These are phyloP conservation scores for Julus scanicus DNA, from an alignment of 2,888 invertebrate genomes.

Conservation along the genomic window DNA sequence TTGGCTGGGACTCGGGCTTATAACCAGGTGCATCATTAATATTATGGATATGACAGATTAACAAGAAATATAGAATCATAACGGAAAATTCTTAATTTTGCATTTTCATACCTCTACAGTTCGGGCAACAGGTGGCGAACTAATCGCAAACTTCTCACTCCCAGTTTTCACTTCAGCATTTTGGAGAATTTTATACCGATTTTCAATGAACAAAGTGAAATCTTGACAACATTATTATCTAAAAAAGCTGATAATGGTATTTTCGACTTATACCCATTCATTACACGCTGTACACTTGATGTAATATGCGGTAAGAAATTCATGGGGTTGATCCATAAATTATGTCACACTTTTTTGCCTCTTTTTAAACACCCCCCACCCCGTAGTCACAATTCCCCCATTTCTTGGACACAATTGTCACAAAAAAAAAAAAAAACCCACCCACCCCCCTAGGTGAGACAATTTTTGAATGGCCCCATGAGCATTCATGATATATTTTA, in stretches of 20 bases:
- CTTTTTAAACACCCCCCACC: too few relatives aligned
- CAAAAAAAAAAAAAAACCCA: too few relatives aligned
- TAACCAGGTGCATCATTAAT: too few relatives aligned
- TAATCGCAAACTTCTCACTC: constrained; percentile 68
- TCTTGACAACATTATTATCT: constrained; percentile 64
- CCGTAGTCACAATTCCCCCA: too few relatives aligned
- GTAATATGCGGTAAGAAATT: constrained; percentile 64
- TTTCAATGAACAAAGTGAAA: constrained; percentile 68
- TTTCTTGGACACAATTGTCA: too few relatives aligned
- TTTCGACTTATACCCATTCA: constrained; percentile 66
- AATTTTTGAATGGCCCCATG: background rate
- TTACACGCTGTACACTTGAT: constrained; percentile 69
- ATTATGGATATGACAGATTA: too few relatives aligned
- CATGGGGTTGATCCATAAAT: background rate
- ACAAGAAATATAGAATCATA: constrained; percentile 21
- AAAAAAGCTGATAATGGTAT: constrained; percentile 60
- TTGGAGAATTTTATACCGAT: constrained; percentile 68
- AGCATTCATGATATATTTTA: too few relatives aligned
- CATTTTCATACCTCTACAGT: too few relatives aligned
- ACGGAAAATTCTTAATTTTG: too few relatives aligned
- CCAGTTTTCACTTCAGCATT: constrained; percentile 70
- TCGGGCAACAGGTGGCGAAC: constrained; percentile 67
- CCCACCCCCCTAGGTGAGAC: too few relatives aligned
- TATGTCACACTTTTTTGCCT: too few relatives aligned
- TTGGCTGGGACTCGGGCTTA: constrained; percentile 56